Evolutionary conservation across 2,888 invertebrate genomes (phyloP), one percentile per base, ranked within the genome.

Genomic region (Hoplodrina blanda): DNA sequence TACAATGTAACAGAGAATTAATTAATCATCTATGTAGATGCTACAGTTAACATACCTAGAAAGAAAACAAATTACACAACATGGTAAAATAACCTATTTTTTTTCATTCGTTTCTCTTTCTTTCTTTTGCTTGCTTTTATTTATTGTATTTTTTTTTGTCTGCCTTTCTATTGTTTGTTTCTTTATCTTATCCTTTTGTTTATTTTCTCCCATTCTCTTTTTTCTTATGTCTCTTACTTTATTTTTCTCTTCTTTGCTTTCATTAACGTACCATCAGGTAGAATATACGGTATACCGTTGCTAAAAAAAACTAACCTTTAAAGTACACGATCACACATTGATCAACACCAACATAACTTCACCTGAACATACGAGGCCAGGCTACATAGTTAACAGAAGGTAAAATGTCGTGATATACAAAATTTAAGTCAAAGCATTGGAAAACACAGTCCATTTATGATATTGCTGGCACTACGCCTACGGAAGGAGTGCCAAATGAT

Each of bases 401-500:
- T 84, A 85, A 85, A 83, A 82, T 80, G 78, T 81, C 85, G 82
- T 85, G 87, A 86, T 84, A 69, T 68, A 80, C 76, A 68, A 77
- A 82, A 81, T 85, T 84, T 81, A 83, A 83, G 79, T 81, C 71
- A 81, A 84, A 85, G 75, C 78, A 76, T 73, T 81, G 62, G 62
- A 83, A 85, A 84, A 80, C 81, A 78, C 73, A 69, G 53, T 81
- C 60, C 77, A 80, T 85, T 83, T 85, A 80, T 81, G 79, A 83
- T 84, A 79, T 77, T 73, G 78, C 84, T 90, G 89, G 90, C 89
- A 86, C 76, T 66, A 78, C 78, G 88, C 89, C 89, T 86, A 85
- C 79, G 69, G 62, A 75, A 84, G 87, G 88, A 88, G 88, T 90
- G 92, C 89, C 92, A 90, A 90, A 88, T 85, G 84, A 88, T 82